Conservation (phyloP, 2,113 vertebrate species). For the Takifugu flavidus region DNA sequence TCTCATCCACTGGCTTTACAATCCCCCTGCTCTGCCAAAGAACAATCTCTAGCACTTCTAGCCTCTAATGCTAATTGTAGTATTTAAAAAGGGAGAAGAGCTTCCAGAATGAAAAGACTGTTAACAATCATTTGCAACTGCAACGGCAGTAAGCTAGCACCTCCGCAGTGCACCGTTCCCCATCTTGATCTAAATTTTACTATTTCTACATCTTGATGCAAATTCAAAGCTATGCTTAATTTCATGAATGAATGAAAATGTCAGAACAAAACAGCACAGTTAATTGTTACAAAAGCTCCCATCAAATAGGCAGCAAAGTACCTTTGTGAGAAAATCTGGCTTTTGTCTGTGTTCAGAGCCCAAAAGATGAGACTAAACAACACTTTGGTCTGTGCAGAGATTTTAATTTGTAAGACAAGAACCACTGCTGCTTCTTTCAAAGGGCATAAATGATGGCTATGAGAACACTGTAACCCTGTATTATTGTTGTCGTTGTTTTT, state of each 20-base stretch:
- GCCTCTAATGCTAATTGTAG: slow-evolving; percentile 62
- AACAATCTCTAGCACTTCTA: slow-evolving; percentile 57
- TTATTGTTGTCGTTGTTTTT: slow-evolving; percentile 21
- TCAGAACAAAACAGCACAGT: slow-evolving; percentile 39
- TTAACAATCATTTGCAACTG: slow-evolving; percentile 56
- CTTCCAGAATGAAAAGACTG: slow-evolving; percentile 68
- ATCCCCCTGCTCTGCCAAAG: slow-evolving; percentile 51
- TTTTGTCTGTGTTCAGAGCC: slow-evolving; percentile 38
- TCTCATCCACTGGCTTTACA: slow-evolving; percentile 42
- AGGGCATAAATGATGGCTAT: slow-evolving; percentile 40
- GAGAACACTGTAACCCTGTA: slow-evolving; percentile 16
- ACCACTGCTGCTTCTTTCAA: slow-evolving; percentile 50
- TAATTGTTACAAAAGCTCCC: slow-evolving; percentile 48
- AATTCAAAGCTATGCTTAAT: slow-evolving; percentile 37
- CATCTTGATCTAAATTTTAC: slow-evolving; percentile 17
- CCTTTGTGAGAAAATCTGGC: slow-evolving; percentile 44
- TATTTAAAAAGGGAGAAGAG: slow-evolving; percentile 50
- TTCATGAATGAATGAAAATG: slow-evolving; percentile 36
- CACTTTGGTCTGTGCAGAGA: slow-evolving; percentile 54
- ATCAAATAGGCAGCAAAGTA: slow-evolving; percentile 28
- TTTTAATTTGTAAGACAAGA: slow-evolving; percentile 60
- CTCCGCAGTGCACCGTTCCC: slow-evolving; percentile 18
- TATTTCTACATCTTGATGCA: slow-evolving; percentile 24
- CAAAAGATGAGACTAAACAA: slow-evolving; percentile 53
- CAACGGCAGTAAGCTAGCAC: slow-evolving; percentile 54